Evolutionary conservation across 2,113 vertebrate genomes (phyloP).

Genomic region (Syrmaticus mikado): DNA sequence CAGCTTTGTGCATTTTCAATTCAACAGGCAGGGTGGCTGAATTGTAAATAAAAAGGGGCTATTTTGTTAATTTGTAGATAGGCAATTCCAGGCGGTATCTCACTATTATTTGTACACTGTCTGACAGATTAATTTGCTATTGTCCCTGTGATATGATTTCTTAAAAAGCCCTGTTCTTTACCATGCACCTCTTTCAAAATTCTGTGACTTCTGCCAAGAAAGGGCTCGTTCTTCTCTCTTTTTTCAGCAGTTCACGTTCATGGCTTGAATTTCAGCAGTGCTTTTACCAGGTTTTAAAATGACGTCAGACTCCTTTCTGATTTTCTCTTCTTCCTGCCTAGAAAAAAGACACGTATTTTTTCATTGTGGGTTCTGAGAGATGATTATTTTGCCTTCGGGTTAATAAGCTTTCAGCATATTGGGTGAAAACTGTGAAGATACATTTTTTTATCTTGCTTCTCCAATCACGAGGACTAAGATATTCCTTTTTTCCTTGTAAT

Average conservation of each 20-base stretch:
- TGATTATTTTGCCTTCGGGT: constrained; percentile 36
- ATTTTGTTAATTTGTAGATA: not conserved
- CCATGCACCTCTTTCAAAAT: not conserved
- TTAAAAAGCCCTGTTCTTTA: not conserved
- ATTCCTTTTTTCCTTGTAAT: constrained; percentile 1
- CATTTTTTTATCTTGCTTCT: not conserved
- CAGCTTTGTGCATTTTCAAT: not conserved
- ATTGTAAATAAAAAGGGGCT: not conserved
- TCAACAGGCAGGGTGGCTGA: not conserved
- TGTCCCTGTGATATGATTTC: not conserved
- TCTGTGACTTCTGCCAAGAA: not conserved
- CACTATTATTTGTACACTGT: constrained; percentile 1
- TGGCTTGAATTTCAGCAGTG: not conserved
- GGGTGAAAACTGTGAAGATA: not conserved
- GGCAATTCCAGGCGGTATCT: not conserved
- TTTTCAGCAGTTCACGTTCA: not conserved
- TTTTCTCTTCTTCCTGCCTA: not conserved
- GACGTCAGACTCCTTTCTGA: not conserved
- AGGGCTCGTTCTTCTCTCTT: not conserved
- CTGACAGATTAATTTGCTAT: constrained; percentile 2
- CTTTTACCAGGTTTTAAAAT: not conserved
- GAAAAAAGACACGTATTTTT: not conserved
- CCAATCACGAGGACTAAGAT: not conserved
- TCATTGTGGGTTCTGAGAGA: not conserved
- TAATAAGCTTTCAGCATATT: constrained; percentile 7